Base-by-base conservation (phyloP, 2,888 invertebrate genomes). In the Cephus sareptanus region DNA sequence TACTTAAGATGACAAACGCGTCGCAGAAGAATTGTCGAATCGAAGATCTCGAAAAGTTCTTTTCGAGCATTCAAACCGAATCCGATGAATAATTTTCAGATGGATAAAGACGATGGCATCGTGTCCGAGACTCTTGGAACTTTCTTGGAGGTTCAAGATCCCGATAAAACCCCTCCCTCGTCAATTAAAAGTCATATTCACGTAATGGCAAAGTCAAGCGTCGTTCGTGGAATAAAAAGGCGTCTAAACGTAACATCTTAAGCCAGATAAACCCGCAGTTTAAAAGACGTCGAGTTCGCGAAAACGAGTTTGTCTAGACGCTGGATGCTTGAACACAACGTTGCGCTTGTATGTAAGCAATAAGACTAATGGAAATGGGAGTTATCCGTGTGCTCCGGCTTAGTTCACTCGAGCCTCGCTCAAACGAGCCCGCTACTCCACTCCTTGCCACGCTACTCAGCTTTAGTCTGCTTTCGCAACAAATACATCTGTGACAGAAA, bases 361-460 rank as follows among this genome's bases (percentile, higher is more conserved):
- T 80, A 80, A 78, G 76, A 78, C 79, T 78, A 80, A 80, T 80
- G 79, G 78, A 76, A 80, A 78, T 76, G 71, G 73, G 34, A 75
- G 71, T 56, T 56, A 56, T 56, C 56, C 56, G 56, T 56, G 56
- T 56, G 56, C 56, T 56, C 23, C 56, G 56, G 56, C 23, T 56
- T 56, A 56, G 23, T 15, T 56, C 56, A 56, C 56, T 23, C 23
- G 23, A 56, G 56, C 2, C 4, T 56, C 23, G 23, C 56, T 56
- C 56, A 56, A 56, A 56, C 23, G 23, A 23, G 56, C 56, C 56
- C 56, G 6, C 23, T 9, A 23, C 56, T 56, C 56, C 23, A 15
- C 15, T 56, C 56, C 23, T 56, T 56, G 15, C 56, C 23, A 56
- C 56, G 56, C 23, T 23, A 56, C 9, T 6, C 23, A 56, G 56